A percentile compares a stretch with the other conserved stretches of the same genome.
Conservation (phyloP, 2,888 invertebrate species). For the Pyrrhia umbra region DNA sequence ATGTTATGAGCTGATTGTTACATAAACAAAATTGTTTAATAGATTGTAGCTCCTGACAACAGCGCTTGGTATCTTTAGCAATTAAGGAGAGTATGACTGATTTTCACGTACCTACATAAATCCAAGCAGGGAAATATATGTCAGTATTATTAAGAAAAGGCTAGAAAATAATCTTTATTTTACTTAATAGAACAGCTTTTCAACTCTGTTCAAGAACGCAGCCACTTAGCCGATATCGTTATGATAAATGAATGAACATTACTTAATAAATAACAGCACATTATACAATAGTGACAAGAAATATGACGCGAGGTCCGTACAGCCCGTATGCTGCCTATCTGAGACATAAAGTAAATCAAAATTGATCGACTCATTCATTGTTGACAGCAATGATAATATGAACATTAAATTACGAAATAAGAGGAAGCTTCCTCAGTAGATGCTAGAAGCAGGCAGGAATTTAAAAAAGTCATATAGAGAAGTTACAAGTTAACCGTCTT, state of each 20-base stretch:
- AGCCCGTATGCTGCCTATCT: slow-evolving; percentile 22
- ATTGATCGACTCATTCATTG: slow-evolving; percentile 31
- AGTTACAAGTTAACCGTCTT: no score
- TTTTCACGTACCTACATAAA: not conserved
- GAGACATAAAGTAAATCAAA: slow-evolving; percentile 22
- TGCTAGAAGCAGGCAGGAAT: not conserved
- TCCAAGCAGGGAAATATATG: no score
- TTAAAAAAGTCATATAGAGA: no score
- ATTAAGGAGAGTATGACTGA: not conserved
- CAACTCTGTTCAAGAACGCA: slow-evolving; percentile 22
- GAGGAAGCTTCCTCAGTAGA: not conserved
- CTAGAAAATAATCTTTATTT: not conserved
- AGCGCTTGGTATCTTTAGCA: no score
- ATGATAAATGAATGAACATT: slow-evolving; percentile 55
- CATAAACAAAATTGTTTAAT: no score
- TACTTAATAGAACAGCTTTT: slow-evolving; percentile 26
- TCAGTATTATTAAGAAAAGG: not conserved
- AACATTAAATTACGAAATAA: slow-evolving; percentile 19
- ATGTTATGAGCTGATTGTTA: no score
- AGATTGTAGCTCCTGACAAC: no score
- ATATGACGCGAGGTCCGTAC: slow-evolving; percentile 36
- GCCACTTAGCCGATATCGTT: slow-evolving; percentile 47
- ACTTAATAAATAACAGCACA: slow-evolving; percentile 50
- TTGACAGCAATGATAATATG: slow-evolving; percentile 30
- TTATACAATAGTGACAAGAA: slow-evolving; percentile 54